These are phyloP conservation scores for Troglohyphantes excavatus DNA, from an alignment of 2,888 invertebrate species.

Conservation along the genomic window DNA sequence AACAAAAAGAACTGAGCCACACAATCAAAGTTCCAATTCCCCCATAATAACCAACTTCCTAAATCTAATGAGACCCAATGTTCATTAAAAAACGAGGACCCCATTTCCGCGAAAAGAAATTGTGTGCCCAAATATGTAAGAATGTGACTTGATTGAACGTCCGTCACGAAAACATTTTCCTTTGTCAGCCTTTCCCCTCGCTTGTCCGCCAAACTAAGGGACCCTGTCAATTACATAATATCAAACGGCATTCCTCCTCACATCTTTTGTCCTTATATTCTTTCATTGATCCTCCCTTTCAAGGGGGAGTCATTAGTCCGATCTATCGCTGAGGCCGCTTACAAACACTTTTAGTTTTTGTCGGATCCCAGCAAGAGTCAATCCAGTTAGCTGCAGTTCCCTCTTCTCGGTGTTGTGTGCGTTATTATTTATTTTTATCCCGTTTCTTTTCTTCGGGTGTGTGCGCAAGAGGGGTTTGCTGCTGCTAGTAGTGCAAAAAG, in stretches of 20 bases:
- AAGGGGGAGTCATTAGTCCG: constrained; percentile 52
- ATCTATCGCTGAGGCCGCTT: constrained; percentile 59
- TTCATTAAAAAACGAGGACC: constrained; percentile 10
- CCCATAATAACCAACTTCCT: too few species aligned
- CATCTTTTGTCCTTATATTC: constrained; percentile 60
- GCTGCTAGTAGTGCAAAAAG: neutral
- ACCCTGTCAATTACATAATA: constrained; percentile 69
- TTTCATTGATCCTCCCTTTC: constrained; percentile 60
- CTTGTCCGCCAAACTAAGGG: constrained; percentile 57
- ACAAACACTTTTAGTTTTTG: constrained; percentile 69
- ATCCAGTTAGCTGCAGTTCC: constrained; percentile 58
- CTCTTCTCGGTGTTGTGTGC: constrained; percentile 3
- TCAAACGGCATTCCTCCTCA: constrained; percentile 56
- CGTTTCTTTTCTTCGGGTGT: neutral
- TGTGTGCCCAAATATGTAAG: constrained; percentile 43
- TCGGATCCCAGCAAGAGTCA: constrained; percentile 43
- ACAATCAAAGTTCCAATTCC: neutral
- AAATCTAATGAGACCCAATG: neutral
- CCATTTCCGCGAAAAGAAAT: constrained; percentile 28
- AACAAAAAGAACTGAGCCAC: neutral
- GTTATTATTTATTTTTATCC: constrained; percentile 42
- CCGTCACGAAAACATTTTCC: constrained; percentile 67
- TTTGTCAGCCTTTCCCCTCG: constrained; percentile 56
- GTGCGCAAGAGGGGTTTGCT: constrained; percentile 7
- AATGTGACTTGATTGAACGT: constrained; percentile 50